Percentiles rank a stretch among this genome's conserved stretches.
phyloP scores from a whole-genome alignment of 2,113 vertebrate genomes.

The Fulmarus glacialis region DNA sequence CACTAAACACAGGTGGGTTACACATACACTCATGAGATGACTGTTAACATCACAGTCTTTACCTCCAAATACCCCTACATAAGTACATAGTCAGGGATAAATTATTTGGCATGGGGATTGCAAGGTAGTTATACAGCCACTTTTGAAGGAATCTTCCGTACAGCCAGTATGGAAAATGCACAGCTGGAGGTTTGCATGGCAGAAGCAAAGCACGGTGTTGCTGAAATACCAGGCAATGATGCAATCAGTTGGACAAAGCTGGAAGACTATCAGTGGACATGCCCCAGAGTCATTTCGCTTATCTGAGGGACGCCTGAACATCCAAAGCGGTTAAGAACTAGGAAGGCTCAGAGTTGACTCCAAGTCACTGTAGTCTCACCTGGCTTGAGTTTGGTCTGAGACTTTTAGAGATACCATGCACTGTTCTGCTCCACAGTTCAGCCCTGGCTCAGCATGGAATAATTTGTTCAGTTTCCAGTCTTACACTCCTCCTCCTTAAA shows the following conservation, averaged over 20 bases:
- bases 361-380: background rate
- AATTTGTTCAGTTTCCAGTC: background rate
- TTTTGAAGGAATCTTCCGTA: background rate
- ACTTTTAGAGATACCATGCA: background rate
- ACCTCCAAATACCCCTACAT: fast-evolving
- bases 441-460: background rate
- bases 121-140: background rate
- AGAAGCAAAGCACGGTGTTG: background rate
- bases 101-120: background rate
- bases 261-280: background rate
- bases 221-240: background rate
- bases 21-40: background rate
- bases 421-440: background rate
- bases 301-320: background rate
- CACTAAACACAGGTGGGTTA: background rate
- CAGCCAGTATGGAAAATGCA: background rate
- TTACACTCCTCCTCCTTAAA: background rate
- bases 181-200: background rate
- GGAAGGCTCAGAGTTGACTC: background rate
- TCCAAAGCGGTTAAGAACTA: background rate
- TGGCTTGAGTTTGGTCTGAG: background rate
- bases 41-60: background rate
- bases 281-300: background rate
- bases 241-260: background rate
- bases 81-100: background rate